Percentiles rank a stretch among this genome's conserved stretches.
phyloP scores from a whole-genome alignment of 2,888 invertebrate species.

The Sipha maydis region DNA sequence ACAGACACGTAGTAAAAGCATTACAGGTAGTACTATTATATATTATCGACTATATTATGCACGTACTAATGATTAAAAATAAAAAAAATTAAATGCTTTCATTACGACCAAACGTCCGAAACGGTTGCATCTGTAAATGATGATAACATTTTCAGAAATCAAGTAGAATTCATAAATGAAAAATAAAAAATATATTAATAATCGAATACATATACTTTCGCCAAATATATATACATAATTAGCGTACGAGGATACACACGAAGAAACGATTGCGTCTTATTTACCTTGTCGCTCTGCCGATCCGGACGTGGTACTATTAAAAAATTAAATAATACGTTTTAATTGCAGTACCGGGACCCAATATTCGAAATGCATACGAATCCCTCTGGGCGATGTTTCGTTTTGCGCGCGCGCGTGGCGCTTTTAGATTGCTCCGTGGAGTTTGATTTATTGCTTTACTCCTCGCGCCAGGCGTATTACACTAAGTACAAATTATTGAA shows the following conservation, averaged over 20 bases:
- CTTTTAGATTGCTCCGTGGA: not conserved
- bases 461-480: not conserved
- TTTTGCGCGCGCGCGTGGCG: conserved; percentile 29
- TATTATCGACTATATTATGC: not conserved
- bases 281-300: not conserved
- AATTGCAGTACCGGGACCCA: conserved; percentile 10
- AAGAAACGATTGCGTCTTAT: not conserved
- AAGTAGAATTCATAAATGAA: not conserved
- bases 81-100: not conserved
- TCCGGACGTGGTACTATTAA: not conserved
- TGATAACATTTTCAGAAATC: not conserved
- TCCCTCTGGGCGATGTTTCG: conserved; percentile 29
- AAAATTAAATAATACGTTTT: conserved; percentile 13
- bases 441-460: conserved; percentile 34
- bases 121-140: not conserved
- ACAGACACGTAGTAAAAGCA: not conserved
- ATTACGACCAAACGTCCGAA: not conserved
- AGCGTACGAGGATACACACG: not conserved
- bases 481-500: not conserved
- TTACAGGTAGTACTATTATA: not conserved
- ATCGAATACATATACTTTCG: not conserved
- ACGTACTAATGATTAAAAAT: not conserved
- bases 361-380: conserved; percentile 30
- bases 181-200: not conserved
- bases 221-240: not conserved